Conservation (phyloP, 2,113 vertebrate genomes). For the Ophthalmolycus amberensis region DNA sequence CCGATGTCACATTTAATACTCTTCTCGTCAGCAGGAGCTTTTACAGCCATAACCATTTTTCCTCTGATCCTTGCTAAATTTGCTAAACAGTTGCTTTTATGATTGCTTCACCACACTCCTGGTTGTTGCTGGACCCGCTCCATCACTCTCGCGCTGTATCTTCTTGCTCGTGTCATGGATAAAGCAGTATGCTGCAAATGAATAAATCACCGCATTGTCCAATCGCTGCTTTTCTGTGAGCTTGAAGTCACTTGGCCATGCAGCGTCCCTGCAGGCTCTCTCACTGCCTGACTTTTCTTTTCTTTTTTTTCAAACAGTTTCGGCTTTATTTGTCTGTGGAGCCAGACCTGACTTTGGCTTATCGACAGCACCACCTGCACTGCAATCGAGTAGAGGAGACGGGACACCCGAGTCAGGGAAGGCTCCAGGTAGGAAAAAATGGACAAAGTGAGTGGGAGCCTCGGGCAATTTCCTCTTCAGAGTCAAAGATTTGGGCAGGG, state of each 20-base stretch:
- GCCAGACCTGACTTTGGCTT: slow-evolving; percentile 65
- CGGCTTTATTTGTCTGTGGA: slow-evolving; percentile 48
- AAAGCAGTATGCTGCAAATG: slow-evolving; percentile 33
- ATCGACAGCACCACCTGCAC: slow-evolving; percentile 71
- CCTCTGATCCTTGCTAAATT: slow-evolving; percentile 30
- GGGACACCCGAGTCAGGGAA: slow-evolving; percentile 37
- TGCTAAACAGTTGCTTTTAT: slow-evolving; percentile 45
- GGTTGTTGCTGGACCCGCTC: slow-evolving; percentile 26
- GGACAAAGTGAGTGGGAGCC: slow-evolving; percentile 35
- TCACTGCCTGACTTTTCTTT: slow-evolving; percentile 19
- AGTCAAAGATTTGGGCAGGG: slow-evolving; percentile 23
- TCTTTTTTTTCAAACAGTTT: slow-evolving; percentile 18
- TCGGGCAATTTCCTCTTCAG: slow-evolving; percentile 26
- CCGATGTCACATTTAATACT: slow-evolving; percentile 17
- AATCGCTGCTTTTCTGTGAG: slow-evolving; percentile 36
- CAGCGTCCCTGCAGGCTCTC: slow-evolving; percentile 28
- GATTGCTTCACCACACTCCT: slow-evolving; percentile 44
- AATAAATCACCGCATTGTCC: slow-evolving; percentile 55
- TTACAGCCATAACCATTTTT: slow-evolving; percentile 25
- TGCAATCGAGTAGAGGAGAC: slow-evolving; percentile 57
- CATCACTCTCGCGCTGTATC: slow-evolving; percentile 44
- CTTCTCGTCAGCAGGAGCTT: slow-evolving; percentile 16
- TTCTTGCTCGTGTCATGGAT: slow-evolving; percentile 48
- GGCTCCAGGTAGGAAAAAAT: slow-evolving; percentile 17
- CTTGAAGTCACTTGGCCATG: slow-evolving; percentile 38